Evolutionary conservation across 2,113 vertebrate species (phyloP), one percentile per base, ranked within the genome.

Genomic region (Tenrec ecaudatus): DNA sequence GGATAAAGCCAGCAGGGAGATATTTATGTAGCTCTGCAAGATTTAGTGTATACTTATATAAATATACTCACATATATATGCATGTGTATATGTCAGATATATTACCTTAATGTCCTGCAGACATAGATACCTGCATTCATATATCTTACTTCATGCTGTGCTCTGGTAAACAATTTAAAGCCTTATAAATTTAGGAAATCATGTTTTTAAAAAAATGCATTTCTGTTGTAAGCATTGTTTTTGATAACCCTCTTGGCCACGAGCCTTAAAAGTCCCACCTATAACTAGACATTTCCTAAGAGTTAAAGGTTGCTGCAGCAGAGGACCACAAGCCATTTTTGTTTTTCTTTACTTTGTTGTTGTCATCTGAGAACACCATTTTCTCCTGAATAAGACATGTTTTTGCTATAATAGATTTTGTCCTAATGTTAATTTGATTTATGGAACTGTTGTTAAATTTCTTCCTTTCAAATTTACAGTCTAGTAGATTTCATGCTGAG

Each of bases 371-470:
- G 31, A 92, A 68, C 17, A 95, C 60, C 64, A 38, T 82, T 94
- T 93, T 82, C 47, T 2, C 83, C 73, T 62, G 60, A 94, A 86
- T 90, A 96, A 86, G 47, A 91, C 23, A n/a, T 76, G 94, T 29
- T 53, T 86, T 88, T 88, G 31, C 68, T 83, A 2, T 86, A 66
- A 86, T 91, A 76, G 75, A 86, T 95, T 93, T 96, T 86, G 60
- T 93, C 75, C 38, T 92, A 75, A 95, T 94, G 27, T 89, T 96
- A 90, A 93, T 90, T 87, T 95, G 92, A 96, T 94, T 96, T 89
- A 89, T 97, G 86, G 73, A 81, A 68, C 86, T 66, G 22, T 38
- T 89, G 77, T 79, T 93, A 71, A 95, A 80, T 95, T 84, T 89
- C 31, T 94, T 86, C 75, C 80, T 88, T 93, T 95, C 81, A 84